Base-by-base conservation (phyloP, 2,888 invertebrate genomes). In the Tortricodes alternella region DNA sequence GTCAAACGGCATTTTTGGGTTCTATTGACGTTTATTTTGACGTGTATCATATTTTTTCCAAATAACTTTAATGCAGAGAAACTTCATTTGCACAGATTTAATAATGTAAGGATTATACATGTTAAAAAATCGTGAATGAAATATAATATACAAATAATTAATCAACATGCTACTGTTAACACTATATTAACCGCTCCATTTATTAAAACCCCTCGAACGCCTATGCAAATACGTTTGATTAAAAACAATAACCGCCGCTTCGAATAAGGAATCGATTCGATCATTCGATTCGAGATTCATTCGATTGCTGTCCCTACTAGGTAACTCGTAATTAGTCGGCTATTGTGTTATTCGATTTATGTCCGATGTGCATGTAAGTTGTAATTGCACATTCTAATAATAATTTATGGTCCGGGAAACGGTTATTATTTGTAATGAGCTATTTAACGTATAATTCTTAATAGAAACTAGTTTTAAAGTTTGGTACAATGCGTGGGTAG, bases 211-310 rank as follows among this genome's bases (percentile, higher is more conserved):
- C 16, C 8, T 35, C 16, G 29, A n/a, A n/a, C n/a, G n/a, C n/a
- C n/a, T 29, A 46, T 46, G 46, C 46, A 46, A 46, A 46, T 56
- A 50, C 29, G 23, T 50, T 56, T 50, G 56, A 56, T 56, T 56
- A 56, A 56, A 56, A 56, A 56, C 56, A 46, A 46, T 46, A 46
- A 46, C 44, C 44, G 44, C 49, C 34, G 43, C 34, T 44, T 43
- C 49, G 56, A 49, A 49, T 44, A 56, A 56, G 56, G 49, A 56
- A 56, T 56, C 50, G 56, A 56, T 55, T 55, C 55, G 55, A 55
- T 55, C 55, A 55, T 55, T 41, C 55, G 55, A 55, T 55, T 49
- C 41, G 39, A 37, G 52, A 53, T 53, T 39, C 46, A 41, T 53
- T 53, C 53, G 53, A 53, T 53, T 53, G 41, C 53, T 46, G 41